Conservation (phyloP, 2,113 vertebrate species). For the Lanius collurio region DNA sequence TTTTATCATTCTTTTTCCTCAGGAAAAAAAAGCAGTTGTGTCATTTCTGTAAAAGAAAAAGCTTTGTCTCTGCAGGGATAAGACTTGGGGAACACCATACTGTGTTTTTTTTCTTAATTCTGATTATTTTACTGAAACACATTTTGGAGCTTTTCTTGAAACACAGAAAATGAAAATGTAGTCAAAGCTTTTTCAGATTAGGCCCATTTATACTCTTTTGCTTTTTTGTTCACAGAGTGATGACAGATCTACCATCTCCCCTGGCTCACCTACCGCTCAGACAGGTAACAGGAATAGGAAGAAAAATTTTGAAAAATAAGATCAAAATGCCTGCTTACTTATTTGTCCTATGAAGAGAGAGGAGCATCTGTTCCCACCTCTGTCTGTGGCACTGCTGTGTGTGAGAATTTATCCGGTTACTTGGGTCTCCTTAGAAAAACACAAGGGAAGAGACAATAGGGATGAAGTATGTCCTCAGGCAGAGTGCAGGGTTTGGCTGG, state of each 20-base stretch:
- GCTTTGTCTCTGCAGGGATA: neutral
- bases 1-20: neutral
- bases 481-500: neutral
- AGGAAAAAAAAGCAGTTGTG: neutral
- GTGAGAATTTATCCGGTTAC: neutral
- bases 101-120: neutral
- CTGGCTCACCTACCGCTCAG: constrained; percentile 71
- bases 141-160: neutral
- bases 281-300: constrained; percentile 77
- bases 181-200: neutral
- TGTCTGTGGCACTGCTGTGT: neutral
- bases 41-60: neutral
- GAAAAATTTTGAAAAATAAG: neutral
- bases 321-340: neutral
- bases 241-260: constrained; percentile 79
- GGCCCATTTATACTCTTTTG: neutral
- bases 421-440: neutral
- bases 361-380: neutral
- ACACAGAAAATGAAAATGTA: neutral
- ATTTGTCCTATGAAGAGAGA: neutral
- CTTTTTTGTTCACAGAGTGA: constrained; percentile 79
- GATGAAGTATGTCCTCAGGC: neutral
- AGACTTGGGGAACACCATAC: neutral
- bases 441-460: neutral
- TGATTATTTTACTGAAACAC: neutral